Base-by-base conservation (phyloP, 2,888 invertebrate species). In the Malachius bipustulatus region DNA sequence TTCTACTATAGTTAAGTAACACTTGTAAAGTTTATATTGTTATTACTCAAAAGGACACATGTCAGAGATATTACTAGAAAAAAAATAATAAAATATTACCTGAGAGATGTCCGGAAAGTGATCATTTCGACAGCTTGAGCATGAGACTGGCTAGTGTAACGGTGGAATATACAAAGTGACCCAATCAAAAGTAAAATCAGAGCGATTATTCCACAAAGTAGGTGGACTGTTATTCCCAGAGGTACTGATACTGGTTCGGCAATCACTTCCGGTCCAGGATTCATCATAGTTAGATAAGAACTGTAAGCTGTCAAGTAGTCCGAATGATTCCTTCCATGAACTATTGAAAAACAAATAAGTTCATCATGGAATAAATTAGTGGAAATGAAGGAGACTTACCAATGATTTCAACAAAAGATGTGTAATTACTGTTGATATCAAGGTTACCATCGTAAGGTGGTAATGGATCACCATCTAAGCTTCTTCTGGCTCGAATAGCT, bases 351-450 rank as follows among this genome's bases (percentile, higher is more conserved):
- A 9, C 12, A 8, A 19, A 32, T 32, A 34, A 38, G 10, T 6
- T 12, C 14, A 12, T 38, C 35, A 35, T 38, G 28, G 12, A 24
- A 36, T 32, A 4, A 32, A 16, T 34, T 33, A 36, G 2, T 35
- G 38, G 27, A 30, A 37, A 34, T 38, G 38, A 34, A 43, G 38
- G 36, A 37, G 39, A 65, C 70, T 65, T 60, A 82, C 85, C 78
- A 48, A 84, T 77, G 8, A 88, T 69, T 66, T 89, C 87, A 19
- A 90, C 68, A 55, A 84, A 89, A 12, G 84, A 79, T 0, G 88
- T 87, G 48, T 91, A 91, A 56, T 84, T 85, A 8, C 83, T 77
- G 34, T 70, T 71, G 9, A 77, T 67, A 51, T 87, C 82, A 31
- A 91, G 67, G 34, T 66, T 68, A 0, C 88, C 87, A 58, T 89